Percentiles rank a stretch among this genome's conserved stretches.
These are phyloP conservation scores for Pelochelys cantorii DNA, from an alignment of 2,797 vertebrate species.

Conservation along the genomic window DNA sequence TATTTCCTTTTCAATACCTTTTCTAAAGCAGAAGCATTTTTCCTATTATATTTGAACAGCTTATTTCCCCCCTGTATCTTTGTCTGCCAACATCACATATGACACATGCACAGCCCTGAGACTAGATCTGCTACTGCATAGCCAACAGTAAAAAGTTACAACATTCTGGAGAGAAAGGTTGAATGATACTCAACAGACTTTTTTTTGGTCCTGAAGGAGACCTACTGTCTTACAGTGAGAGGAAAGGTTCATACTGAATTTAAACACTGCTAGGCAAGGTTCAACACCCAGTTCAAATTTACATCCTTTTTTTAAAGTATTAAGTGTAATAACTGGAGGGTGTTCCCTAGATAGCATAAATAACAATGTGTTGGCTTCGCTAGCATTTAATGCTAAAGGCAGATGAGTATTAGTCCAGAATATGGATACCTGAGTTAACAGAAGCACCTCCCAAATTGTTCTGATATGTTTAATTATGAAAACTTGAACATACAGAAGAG, in stretches of 20 bases:
- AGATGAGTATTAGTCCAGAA: neutral
- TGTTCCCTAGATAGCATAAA: neutral
- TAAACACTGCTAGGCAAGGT: neutral
- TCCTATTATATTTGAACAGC: neutral
- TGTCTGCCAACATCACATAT: neutral
- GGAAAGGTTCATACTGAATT: neutral
- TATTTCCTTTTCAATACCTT: neutral
- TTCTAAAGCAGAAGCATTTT: neutral
- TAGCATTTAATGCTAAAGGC: neutral
- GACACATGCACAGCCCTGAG: slow-evolving; percentile 22
- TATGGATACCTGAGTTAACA: neutral
- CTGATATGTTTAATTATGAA: neutral
- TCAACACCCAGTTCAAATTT: neutral
- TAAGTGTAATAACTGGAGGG: neutral
- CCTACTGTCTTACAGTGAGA: neutral
- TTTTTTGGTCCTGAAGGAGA: neutral
- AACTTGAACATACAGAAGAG: neutral
- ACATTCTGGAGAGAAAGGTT: neutral
- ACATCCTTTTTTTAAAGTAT: neutral
- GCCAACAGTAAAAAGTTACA: slow-evolving; percentile 33
- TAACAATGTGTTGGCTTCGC: neutral
- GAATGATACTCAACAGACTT: neutral
- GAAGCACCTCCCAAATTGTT: fast-evolving
- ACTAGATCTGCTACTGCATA: slow-evolving; percentile 50
- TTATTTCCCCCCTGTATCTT: neutral